Conservation (phyloP, 2,888 invertebrate genomes). For the Drosophila kambysellisi region DNA sequence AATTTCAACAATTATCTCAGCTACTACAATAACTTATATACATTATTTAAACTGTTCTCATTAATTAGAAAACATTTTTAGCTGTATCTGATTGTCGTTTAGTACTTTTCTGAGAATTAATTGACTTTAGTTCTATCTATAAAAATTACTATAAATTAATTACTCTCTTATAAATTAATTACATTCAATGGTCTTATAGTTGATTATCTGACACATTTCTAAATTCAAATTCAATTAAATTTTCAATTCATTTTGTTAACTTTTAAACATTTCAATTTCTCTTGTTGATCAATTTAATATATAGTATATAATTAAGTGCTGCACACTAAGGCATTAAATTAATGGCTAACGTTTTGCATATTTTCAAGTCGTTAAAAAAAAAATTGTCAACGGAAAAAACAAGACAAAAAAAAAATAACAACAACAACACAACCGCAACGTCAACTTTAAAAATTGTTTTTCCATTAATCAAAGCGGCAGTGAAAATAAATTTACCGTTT, state of each 20-base stretch:
- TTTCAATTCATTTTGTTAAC: constrained; percentile 11
- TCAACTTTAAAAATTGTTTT: constrained; percentile 61
- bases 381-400: constrained; percentile 46
- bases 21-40: constrained; percentile 40
- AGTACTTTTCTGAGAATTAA: background rate
- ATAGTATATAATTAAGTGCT: constrained; percentile 30
- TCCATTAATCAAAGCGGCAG: constrained; percentile 71
- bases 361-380: constrained; percentile 56
- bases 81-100: background rate
- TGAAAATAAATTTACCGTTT: constrained; percentile 63
- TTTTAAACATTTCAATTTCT: constrained; percentile 46
- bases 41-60: constrained; percentile 14
- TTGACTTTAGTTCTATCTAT: background rate
- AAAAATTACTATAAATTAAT: background rate
- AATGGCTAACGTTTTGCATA: constrained; percentile 67
- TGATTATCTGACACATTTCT: background rate
- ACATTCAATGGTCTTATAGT: background rate
- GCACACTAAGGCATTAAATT: constrained; percentile 56
- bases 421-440: constrained; percentile 15
- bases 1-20: constrained; percentile 39
- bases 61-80: background rate
- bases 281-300: constrained; percentile 24
- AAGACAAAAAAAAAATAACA: constrained; percentile 9
- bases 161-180: background rate
- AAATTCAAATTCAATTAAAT: constrained; percentile 13